Evolutionary conservation across 2,888 invertebrate genomes (phyloP), one percentile per base, ranked within the genome.

Genomic region (Lasioglossum lativentre): DNA sequence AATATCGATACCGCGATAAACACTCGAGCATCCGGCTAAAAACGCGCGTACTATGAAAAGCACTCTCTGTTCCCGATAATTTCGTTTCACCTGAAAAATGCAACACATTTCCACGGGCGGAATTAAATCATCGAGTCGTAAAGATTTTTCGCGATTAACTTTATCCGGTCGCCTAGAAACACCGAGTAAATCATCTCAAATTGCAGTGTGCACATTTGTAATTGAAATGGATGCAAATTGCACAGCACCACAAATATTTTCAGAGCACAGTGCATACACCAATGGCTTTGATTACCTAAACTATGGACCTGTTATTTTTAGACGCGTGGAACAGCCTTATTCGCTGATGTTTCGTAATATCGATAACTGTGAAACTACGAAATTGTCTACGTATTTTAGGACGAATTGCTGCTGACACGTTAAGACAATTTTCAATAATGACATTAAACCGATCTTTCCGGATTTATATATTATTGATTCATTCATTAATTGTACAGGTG

Each of bases 1-100:
- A 88, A 88, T 88, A 88, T 86, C 86, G 84, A 77, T 82, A 75
- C 63, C 40, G 19, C 56, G 76, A 80, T 70, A 80, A 88, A 82
- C 80, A 59, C 52, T 77, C 70, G 87, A 82, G 47, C 75, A 40
- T 4, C 71, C 74, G 38, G 74, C 38, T 56, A 56, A 23, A 56
- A 47, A 42, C 42, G 34, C 63, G 30, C 27, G 42, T 6, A n/a
- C 63, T 30, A 27, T 40, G 42, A 34, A 19, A 66, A 66, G 5
- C 8, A 66, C 19, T 66, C n/a, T 56, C 42, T 40, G 27, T 16
- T 19, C 27, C 19, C 30, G n/a, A 19, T 63, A 40, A 75, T 63
- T 63, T 45, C 23, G 59, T 75, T 63, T 40, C 19, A 52, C 8
- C 23, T 23, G 52, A 3, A 52, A 52, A 23, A 52, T 23, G 6